Conservation (phyloP, 2,113 vertebrate species). For the Semicossyphus pulcher region DNA sequence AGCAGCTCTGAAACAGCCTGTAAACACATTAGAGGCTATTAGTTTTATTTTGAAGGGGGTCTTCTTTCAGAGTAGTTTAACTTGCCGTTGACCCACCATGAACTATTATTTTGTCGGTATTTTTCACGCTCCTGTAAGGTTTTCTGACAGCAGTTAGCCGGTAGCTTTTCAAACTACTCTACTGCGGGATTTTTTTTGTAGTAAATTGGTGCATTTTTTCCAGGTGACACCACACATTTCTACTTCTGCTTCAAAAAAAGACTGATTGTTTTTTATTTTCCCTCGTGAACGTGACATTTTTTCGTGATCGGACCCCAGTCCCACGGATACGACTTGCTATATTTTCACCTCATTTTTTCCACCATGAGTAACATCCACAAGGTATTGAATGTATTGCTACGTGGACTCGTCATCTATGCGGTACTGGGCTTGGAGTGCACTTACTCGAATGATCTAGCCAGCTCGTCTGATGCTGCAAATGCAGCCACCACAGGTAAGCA, state of each 20-base stretch:
- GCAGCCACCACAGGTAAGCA: constrained; percentile 81
- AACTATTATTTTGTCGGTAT: constrained; percentile 38
- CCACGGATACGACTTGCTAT: constrained; percentile 53
- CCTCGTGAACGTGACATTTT: not conserved
- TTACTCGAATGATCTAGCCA: constrained; percentile 68
- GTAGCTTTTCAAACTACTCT: constrained; percentile 21
- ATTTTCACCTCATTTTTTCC: constrained; percentile 52
- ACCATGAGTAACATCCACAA: constrained; percentile 82
- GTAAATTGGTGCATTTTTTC: constrained; percentile 48
- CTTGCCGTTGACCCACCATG: constrained; percentile 43
- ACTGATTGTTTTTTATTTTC: not conserved
- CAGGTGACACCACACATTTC: constrained; percentile 35
- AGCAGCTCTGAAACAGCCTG: constrained; percentile 39
- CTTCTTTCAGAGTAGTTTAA: constrained; percentile 43
- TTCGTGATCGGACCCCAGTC: not conserved
- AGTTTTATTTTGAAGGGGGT: constrained; percentile 1
- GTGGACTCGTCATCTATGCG: constrained; percentile 87
- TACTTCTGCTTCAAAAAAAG: not conserved
- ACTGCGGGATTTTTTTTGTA: constrained; percentile 38
- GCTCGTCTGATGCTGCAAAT: constrained; percentile 68
- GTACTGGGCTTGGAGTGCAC: constrained; percentile 81
- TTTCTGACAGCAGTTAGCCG: constrained; percentile 24
- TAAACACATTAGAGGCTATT: constrained; percentile 45
- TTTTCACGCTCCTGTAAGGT: constrained; percentile 44
- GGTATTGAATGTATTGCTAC: constrained; percentile 80